Evolutionary conservation across 2,113 vertebrate genomes (phyloP).

Genomic region (Menidia beryllina): DNA sequence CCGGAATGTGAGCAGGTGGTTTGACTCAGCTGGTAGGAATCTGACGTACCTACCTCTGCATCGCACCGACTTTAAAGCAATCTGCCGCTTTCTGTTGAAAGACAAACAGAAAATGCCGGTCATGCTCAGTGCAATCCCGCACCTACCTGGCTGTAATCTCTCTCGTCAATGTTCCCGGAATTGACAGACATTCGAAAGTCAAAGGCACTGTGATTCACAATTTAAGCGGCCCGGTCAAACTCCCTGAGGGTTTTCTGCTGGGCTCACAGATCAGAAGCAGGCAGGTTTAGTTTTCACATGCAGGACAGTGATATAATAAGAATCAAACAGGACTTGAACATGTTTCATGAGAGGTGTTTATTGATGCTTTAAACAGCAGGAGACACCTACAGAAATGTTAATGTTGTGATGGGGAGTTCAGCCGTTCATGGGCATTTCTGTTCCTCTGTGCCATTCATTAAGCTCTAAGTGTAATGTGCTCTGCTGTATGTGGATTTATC

Average conservation of each 20-base stretch:
- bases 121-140: background rate
- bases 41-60: slow-evolving; percentile 44
- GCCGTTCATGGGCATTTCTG: background rate
- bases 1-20: slow-evolving; percentile 67
- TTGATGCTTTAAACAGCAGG: slow-evolving; percentile 9
- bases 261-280: slow-evolving; percentile 34
- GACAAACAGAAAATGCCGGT: background rate
- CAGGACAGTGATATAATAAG: too few relatives aligned
- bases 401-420: slow-evolving; percentile 14
- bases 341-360: too few relatives aligned
- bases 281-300: slow-evolving; percentile 64
- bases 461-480: background rate
- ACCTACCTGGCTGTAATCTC: background rate
- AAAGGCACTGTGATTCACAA: slow-evolving; percentile 5
- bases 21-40: slow-evolving; percentile 74
- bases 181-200: background rate
- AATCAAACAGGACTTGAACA: too few relatives aligned
- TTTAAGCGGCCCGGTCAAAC: slow-evolving; percentile 16
- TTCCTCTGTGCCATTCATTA: slow-evolving; percentile 16
- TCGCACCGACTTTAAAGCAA: slow-evolving; percentile 7
- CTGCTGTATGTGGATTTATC: slow-evolving; percentile 12
- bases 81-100: slow-evolving; percentile 10
- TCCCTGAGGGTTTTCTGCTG: slow-evolving; percentile 12
- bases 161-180: background rate
- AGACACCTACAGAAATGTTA: background rate